Conservation (phyloP, 2,797 vertebrate genomes). For the Semaprochilodus insignis region DNA sequence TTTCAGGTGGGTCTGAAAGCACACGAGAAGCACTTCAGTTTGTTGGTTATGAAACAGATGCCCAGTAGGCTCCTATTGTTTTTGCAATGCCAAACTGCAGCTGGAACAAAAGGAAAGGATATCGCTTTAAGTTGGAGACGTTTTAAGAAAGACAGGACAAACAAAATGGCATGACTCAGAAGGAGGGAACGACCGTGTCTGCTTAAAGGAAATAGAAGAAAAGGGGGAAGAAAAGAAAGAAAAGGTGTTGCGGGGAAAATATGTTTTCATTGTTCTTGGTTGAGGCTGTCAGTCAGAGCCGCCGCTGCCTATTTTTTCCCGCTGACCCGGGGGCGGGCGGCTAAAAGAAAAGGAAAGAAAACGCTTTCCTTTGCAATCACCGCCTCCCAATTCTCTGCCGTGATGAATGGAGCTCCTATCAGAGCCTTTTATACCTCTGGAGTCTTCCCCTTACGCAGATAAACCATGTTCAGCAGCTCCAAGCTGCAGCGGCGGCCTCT, state of each 20-base stretch:
- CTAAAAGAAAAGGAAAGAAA: conserved; percentile 1
- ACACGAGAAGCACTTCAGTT: background rate
- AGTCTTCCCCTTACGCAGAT: background rate
- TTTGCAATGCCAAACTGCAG: background rate
- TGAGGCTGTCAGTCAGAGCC: conserved; percentile 19
- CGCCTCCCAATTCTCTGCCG: conserved; percentile 11
- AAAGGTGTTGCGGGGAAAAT: conserved; percentile 5
- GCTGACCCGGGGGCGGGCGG: conserved; percentile 9
- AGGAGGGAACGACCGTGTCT: background rate
- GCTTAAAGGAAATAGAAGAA: background rate
- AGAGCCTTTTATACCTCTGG: conserved; percentile 19
- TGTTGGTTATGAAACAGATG: background rate
- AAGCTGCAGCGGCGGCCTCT: background rate
- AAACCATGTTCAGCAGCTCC: conserved; percentile 26
- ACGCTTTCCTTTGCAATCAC: conserved; percentile 29
- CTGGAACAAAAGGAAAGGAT: background rate
- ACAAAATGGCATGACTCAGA: background rate
- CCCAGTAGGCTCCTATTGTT: background rate
- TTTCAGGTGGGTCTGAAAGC: conserved; percentile 3
- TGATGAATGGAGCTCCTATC: conserved; percentile 33
- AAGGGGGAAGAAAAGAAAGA: background rate
- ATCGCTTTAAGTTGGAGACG: no score
- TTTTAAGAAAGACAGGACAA: background rate
- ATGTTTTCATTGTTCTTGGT: conserved; percentile 8
- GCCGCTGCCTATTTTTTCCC: background rate